Percentiles rank a stretch among this genome's conserved stretches.
Evolutionary conservation across 2,797 vertebrate genomes (phyloP).

Genomic region (Peromyscus eremicus): DNA sequence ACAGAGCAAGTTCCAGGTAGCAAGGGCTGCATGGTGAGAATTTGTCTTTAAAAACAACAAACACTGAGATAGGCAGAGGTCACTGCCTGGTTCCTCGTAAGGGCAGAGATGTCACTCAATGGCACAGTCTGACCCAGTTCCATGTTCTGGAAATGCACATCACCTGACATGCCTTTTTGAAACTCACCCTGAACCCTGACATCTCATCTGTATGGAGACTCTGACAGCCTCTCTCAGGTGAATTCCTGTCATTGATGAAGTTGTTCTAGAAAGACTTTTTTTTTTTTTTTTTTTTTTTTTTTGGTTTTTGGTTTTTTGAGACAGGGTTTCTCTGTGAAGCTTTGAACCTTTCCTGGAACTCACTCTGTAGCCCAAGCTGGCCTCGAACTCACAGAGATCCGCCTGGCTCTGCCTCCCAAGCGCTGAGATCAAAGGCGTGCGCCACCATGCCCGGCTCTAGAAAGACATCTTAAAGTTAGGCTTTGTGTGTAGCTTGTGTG

Average conservation of each 20-base stretch:
- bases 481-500: not conserved
- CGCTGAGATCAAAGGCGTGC: no score
- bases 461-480: not conserved
- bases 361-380: no score
- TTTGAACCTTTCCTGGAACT: no score
- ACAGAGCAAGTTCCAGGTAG: not conserved
- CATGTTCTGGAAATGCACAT: not conserved
- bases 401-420: no score
- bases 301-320: no score
- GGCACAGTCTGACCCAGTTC: not conserved
- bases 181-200: not conserved
- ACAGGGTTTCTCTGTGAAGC: no score
- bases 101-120: not conserved
- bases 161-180: not conserved
- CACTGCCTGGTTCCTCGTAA: not conserved
- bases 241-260: not conserved
- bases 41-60: not conserved
- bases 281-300: no score
- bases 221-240: not conserved
- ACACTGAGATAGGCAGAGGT: not conserved
- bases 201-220: not conserved
- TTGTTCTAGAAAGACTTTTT: not conserved
- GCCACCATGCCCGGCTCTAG: no score
- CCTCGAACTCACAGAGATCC: no score
- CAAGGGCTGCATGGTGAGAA: not conserved